Conservation (phyloP, 2,797 vertebrate species). For the Ctenosaura bakeri region DNA sequence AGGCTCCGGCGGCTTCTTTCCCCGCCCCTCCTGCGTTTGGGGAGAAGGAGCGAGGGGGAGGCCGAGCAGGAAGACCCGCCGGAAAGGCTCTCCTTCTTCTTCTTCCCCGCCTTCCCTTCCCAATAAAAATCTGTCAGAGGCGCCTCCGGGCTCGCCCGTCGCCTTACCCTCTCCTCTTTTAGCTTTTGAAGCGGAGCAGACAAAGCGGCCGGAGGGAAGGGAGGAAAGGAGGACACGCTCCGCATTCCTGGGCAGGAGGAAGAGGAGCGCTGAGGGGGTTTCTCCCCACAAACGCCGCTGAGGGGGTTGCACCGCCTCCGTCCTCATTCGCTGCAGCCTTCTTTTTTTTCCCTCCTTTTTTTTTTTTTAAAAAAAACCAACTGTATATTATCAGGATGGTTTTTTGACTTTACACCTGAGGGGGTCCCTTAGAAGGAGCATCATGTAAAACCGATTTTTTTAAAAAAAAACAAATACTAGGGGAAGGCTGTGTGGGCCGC, state of each 20-base stretch:
- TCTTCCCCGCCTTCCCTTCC: not conserved
- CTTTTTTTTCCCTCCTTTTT: not conserved
- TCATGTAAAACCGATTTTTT: constrained; percentile 69
- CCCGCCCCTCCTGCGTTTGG: not conserved
- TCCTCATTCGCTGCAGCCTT: constrained; percentile 50
- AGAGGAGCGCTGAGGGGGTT: constrained; percentile 56
- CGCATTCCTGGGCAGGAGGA: constrained; percentile 72
- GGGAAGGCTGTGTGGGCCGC: constrained; percentile 35
- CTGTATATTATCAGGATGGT: not conserved
- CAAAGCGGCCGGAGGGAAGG: constrained; percentile 52
- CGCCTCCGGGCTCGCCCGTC: not conserved
- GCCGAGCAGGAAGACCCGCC: not conserved
- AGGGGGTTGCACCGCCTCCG: constrained; percentile 23
- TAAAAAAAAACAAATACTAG: not conserved
- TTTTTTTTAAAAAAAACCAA: not conserved
- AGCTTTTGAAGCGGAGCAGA: not conserved
- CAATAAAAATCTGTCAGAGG: not conserved
- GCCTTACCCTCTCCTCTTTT: not conserved
- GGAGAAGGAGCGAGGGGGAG: not conserved
- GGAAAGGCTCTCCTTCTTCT: too few species aligned
- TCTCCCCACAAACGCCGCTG: constrained; percentile 66
- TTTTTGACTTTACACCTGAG: too few species aligned
- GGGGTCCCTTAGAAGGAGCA: constrained; percentile 26
- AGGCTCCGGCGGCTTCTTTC: not conserved
- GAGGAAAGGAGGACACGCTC: constrained; percentile 47